Conservation (phyloP, 2,797 vertebrate species). For the Gobionotothen gibberifrons region DNA sequence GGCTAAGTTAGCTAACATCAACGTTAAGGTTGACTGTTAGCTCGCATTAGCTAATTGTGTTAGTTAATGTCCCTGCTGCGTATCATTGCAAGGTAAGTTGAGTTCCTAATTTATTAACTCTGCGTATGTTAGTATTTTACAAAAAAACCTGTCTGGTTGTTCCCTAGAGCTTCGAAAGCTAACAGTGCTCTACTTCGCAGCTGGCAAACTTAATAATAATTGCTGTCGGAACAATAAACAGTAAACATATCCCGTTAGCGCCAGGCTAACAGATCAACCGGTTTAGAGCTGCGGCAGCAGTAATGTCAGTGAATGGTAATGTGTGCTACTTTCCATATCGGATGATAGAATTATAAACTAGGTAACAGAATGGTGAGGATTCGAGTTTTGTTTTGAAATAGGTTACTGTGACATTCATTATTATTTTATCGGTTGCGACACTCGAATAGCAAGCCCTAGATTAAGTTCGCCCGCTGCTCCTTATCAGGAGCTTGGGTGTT, state of each 20-base stretch:
- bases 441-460: slow-evolving; percentile 6
- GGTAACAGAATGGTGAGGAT: not conserved
- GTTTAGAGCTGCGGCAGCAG: not conserved
- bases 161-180: not conserved
- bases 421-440: slow-evolving; percentile 19
- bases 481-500: not conserved
- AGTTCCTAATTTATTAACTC: not conserved
- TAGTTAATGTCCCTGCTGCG: slow-evolving; percentile 50
- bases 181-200: not conserved
- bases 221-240: slow-evolving; percentile 41
- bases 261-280: slow-evolving; percentile 17
- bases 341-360: not conserved
- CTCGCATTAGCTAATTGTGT: slow-evolving; percentile 46
- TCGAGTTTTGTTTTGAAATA: not conserved
- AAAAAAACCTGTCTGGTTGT: not conserved
- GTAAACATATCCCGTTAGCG: slow-evolving; percentile 47
- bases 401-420: not conserved
- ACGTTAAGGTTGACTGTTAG: slow-evolving; percentile 52
- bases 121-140: not conserved
- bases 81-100: slow-evolving; percentile 62
- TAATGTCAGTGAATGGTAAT: not conserved
- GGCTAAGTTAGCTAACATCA: slow-evolving; percentile 64
- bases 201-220: not conserved
- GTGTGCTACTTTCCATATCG: not conserved
- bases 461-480: slow-evolving; percentile 17